Evolutionary conservation across 2,888 invertebrate genomes (phyloP).

Genomic region (Sinopyrophorus schimmeli): DNA sequence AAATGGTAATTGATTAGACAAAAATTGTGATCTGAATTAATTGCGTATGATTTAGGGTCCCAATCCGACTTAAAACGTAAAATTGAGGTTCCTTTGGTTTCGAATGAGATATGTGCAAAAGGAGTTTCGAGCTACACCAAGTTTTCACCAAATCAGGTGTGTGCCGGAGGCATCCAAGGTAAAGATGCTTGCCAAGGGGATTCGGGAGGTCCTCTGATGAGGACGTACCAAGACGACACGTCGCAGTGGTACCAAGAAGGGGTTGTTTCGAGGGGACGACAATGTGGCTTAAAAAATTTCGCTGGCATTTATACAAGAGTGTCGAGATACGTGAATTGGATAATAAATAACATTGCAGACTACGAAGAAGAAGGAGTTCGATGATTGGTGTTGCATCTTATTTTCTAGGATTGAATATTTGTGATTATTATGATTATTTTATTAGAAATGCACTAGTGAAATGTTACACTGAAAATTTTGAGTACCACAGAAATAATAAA

Average conservation of each 20-base stretch:
- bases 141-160: slow-evolving; percentile 62
- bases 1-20: slow-evolving; percentile 18
- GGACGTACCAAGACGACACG: slow-evolving; percentile 51
- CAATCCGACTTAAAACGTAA: slow-evolving; percentile 61
- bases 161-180: slow-evolving; percentile 69
- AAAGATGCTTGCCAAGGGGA: slow-evolving; percentile 67
- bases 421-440: background rate
- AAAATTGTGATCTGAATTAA: background rate
- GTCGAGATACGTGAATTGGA: slow-evolving; percentile 74
- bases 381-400: too few relatives aligned
- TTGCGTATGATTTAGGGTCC: slow-evolving; percentile 8
- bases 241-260: slow-evolving; percentile 54
- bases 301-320: slow-evolving; percentile 77
- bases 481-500: too few relatives aligned
- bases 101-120: slow-evolving; percentile 58
- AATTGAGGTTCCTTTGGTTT: slow-evolving; percentile 62
- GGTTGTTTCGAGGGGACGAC: slow-evolving; percentile 85
- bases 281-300: slow-evolving; percentile 72
- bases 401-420: background rate
- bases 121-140: slow-evolving; percentile 58
- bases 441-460: too few relatives aligned
- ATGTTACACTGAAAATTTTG: too few relatives aligned
- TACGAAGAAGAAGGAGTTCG: background rate
- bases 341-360: slow-evolving; percentile 57
- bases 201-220: slow-evolving; percentile 68